phyloP scores from a whole-genome alignment of 2,888 invertebrate species.

The Limnephilus rhombicus region DNA sequence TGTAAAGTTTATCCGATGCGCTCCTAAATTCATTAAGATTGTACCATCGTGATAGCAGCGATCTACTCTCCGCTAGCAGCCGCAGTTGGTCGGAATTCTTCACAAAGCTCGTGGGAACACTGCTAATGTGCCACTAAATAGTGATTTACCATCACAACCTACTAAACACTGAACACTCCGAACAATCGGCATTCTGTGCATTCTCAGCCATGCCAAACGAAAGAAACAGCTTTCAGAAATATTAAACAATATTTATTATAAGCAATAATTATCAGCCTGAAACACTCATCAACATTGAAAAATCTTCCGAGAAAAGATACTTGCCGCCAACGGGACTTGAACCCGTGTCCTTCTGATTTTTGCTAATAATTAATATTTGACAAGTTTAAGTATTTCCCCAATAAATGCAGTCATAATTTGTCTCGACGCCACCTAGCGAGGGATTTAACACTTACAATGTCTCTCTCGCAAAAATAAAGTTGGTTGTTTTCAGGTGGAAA shows the following conservation, averaged over 20 bases:
- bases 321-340: too few species aligned
- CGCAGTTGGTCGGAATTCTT: constrained; percentile 6
- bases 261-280: too few species aligned
- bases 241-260: neutral
- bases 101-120: constrained; percentile 34
- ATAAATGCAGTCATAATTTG: too few species aligned
- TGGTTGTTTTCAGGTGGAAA: too few species aligned
- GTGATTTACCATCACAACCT: neutral
- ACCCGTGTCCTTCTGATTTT: too few species aligned
- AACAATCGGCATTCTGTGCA: constrained; percentile 40
- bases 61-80: neutral
- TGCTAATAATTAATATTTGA: too few species aligned
- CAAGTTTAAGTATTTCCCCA: too few species aligned
- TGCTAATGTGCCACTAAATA: constrained; percentile 35
- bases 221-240: neutral
- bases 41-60: constrained; percentile 45
- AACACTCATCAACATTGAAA: too few species aligned
- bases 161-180: neutral
- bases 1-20: constrained; percentile 46
- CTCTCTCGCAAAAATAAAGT: too few species aligned
- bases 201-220: neutral
- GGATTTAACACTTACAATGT: too few species aligned
- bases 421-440: too few species aligned
- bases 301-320: too few species aligned
- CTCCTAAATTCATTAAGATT: constrained; percentile 63